phyloP scores from a whole-genome alignment of 2,888 invertebrate species.

The Hoplodrina blanda region DNA sequence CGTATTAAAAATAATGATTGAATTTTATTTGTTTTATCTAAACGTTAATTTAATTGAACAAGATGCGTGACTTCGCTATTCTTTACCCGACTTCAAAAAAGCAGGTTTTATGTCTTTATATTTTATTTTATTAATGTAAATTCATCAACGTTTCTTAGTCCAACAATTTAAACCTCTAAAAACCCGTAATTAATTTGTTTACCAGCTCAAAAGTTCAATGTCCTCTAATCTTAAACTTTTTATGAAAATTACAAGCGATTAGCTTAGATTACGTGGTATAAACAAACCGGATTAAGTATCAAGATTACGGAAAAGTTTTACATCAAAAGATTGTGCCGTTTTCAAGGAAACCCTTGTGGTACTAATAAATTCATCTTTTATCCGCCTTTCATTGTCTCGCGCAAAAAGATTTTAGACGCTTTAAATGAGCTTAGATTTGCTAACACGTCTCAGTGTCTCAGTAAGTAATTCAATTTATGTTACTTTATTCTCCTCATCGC shows the following conservation, averaged over 20 bases:
- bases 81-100: too few relatives aligned
- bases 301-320: constrained; percentile 15
- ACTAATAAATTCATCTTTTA: neutral
- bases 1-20: too few relatives aligned
- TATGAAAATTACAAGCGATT: constrained; percentile 29
- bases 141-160: too few relatives aligned
- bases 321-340: constrained; percentile 8
- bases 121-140: too few relatives aligned
- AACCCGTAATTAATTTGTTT: neutral
- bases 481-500: too few relatives aligned
- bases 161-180: neutral
- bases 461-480: too few relatives aligned
- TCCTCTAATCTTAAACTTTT: constrained; percentile 8
- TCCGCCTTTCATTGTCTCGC: neutral
- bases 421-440: too few relatives aligned
- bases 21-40: too few relatives aligned
- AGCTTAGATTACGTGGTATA: constrained; percentile 18
- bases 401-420: neutral
- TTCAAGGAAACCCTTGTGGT: neutral
- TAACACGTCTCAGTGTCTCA: too few relatives aligned
- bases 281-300: constrained; percentile 33
- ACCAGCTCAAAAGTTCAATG: constrained; percentile 12
- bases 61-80: too few relatives aligned
- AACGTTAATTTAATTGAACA: too few relatives aligned
- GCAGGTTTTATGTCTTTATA: too few relatives aligned